Percentiles rank a stretch among this genome's conserved stretches.
phyloP scores from a whole-genome alignment of 2,113 vertebrate species.

The Grammomys dolichurus region DNA sequence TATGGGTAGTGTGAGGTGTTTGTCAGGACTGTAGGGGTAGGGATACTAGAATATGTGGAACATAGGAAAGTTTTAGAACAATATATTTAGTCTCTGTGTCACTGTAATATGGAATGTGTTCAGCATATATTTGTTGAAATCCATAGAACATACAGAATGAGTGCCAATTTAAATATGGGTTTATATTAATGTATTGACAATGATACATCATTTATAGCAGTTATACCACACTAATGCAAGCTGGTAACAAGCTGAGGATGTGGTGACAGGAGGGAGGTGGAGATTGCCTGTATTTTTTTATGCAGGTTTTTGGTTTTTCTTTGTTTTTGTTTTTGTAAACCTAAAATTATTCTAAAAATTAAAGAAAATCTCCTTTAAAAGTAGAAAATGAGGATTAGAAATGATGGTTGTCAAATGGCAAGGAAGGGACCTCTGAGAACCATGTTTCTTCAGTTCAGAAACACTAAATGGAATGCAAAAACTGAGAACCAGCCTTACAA shows the following conservation, averaged over 20 bases:
- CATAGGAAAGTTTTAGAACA: background rate
- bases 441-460: background rate
- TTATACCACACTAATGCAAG: background rate
- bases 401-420: background rate
- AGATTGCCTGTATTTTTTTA: background rate
- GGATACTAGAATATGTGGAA: background rate
- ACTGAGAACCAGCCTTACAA: background rate
- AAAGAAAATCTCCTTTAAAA: background rate
- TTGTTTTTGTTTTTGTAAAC: background rate
- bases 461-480: background rate
- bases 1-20: background rate
- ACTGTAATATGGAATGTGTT: background rate
- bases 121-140: background rate
- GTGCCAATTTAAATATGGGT: background rate
- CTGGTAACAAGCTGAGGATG: background rate
- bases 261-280: rapidly evolving
- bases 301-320: background rate
- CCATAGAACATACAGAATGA: background rate
- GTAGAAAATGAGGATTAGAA: background rate
- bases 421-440: background rate
- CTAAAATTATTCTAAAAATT: background rate
- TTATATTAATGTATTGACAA: background rate
- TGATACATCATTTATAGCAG: background rate
- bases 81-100: background rate
- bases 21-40: background rate